Conservation (phyloP, 2,888 invertebrate species). For the Lymantria monacha region DNA sequence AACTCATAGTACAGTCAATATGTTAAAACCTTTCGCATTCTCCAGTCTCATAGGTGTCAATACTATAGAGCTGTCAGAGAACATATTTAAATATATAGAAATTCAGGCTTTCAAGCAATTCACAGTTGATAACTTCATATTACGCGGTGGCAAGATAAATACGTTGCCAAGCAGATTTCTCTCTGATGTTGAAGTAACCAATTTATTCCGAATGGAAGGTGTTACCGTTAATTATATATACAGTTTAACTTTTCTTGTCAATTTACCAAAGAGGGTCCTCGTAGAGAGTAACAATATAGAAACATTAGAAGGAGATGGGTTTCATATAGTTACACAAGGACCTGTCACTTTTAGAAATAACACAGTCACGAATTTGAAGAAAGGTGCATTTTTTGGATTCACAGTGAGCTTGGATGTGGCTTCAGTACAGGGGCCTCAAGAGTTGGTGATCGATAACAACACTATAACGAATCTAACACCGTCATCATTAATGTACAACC, state of each 20-base stretch:
- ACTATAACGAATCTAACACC: slow-evolving; percentile 80
- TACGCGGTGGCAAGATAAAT: slow-evolving; percentile 83
- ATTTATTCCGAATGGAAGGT: slow-evolving; percentile 85
- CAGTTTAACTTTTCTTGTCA: slow-evolving; percentile 87
- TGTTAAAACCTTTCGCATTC: slow-evolving; percentile 87
- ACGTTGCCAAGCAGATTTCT: slow-evolving; percentile 87
- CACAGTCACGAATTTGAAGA: slow-evolving; percentile 77
- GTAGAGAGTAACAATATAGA: slow-evolving; percentile 83
- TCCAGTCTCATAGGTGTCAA: slow-evolving; percentile 86
- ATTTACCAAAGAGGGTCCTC: slow-evolving; percentile 83
- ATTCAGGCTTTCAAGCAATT: slow-evolving; percentile 91
- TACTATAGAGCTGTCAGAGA: slow-evolving; percentile 84
- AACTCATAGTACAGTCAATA: slow-evolving; percentile 82
- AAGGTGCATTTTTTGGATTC: slow-evolving; percentile 85
- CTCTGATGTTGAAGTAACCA: slow-evolving; percentile 87
- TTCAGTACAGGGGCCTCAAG: slow-evolving; percentile 67
- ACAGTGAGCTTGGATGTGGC: slow-evolving; percentile 72
- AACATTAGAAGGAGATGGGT: slow-evolving; percentile 84
- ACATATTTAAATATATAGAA: slow-evolving; percentile 83
- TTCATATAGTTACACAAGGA: slow-evolving; percentile 83
- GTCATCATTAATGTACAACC: slow-evolving; percentile 82
- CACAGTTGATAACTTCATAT: slow-evolving; percentile 84
- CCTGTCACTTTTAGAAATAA: slow-evolving; percentile 86
- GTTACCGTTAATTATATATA: slow-evolving; percentile 84
- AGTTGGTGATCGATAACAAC: slow-evolving; percentile 84